Percentiles rank a stretch among this genome's conserved stretches.
phyloP scores from a whole-genome alignment of 2,113 vertebrate species.

The Euleptes europaea region DNA sequence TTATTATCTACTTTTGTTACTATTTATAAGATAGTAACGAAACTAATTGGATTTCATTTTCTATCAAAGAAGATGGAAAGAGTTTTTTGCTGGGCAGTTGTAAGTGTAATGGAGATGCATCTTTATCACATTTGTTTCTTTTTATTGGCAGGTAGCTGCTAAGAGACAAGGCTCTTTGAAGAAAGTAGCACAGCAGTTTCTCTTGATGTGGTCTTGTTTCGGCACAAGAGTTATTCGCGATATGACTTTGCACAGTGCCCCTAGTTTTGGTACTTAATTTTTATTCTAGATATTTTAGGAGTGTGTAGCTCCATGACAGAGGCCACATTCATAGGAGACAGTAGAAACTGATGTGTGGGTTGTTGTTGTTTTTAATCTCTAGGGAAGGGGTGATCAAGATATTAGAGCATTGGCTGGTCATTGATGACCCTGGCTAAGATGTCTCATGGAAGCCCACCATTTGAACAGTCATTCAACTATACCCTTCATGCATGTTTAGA shows the following conservation, averaged over 20 bases:
- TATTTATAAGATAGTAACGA: neutral
- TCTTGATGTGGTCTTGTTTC: constrained; percentile 99
- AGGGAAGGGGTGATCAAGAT: neutral
- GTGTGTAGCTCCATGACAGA: neutral
- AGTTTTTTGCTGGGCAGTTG: neutral
- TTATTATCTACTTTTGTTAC: constrained; percentile 8
- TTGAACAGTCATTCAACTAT: too few relatives aligned
- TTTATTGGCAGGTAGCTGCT: constrained; percentile 87
- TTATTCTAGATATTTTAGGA: neutral
- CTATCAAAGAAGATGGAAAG: neutral
- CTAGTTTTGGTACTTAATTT: constrained; percentile 91
- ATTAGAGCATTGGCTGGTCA: neutral
- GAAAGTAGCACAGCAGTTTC: constrained; percentile 97
- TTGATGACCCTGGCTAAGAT: neutral
- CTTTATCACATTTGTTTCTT: constrained; percentile 39
- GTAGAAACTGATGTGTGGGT: neutral
- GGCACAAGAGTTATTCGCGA: constrained; percentile 98
- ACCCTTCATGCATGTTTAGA: neutral
- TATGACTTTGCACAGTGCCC: constrained; percentile 98
- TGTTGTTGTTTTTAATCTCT: neutral
- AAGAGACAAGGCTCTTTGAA: constrained; percentile 93
- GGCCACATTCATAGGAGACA: neutral
- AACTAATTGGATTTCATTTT: neutral
- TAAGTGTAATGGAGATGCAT: constrained; percentile 1
- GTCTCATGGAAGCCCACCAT: neutral